Evolutionary conservation across 2,888 invertebrate genomes (phyloP).

Genomic region (Dorcus hopei): DNA sequence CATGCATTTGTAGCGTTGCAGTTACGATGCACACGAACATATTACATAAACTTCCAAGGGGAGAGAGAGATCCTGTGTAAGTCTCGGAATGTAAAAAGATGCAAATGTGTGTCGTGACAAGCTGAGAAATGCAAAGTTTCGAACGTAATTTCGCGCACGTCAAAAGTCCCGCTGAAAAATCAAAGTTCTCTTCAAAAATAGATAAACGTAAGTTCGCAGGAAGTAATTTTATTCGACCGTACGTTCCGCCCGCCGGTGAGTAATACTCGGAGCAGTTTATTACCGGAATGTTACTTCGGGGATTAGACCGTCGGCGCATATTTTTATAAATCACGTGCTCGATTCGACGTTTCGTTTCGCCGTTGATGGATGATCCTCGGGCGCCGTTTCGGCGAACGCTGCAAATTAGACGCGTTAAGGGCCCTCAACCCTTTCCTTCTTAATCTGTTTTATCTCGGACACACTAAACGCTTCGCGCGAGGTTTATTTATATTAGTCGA

Average conservation of each 20-base stretch:
- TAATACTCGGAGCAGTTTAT: slow-evolving; percentile 9
- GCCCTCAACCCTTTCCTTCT: no score
- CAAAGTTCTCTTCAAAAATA: not conserved
- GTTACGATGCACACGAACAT: no score
- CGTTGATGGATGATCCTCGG: slow-evolving; percentile 13
- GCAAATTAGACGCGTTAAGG: not conserved
- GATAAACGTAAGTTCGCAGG: not conserved
- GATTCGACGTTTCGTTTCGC: slow-evolving; percentile 14
- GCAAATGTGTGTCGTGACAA: not conserved
- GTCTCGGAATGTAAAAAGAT: not conserved
- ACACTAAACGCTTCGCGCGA: no score
- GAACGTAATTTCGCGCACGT: not conserved
- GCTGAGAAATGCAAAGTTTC: no score
- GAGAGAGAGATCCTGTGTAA: no score
- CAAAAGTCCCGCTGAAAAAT: not conserved
- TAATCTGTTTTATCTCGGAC: no score
- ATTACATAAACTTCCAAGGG: no score
- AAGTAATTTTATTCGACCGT: not conserved
- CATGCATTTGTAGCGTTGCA: no score
- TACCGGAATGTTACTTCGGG: slow-evolving; percentile 14
- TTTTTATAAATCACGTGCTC: slow-evolving; percentile 9
- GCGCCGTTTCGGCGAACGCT: slow-evolving; percentile 2
- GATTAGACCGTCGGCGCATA: slow-evolving; percentile 9
- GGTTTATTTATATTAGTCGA: no score
- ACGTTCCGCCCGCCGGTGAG: slow-evolving; percentile 7